A percentile compares a stretch with the other conserved stretches of the same genome.
These are phyloP conservation scores for Leucophora obtusa DNA, from an alignment of 2,888 invertebrate species.

Conservation along the genomic window DNA sequence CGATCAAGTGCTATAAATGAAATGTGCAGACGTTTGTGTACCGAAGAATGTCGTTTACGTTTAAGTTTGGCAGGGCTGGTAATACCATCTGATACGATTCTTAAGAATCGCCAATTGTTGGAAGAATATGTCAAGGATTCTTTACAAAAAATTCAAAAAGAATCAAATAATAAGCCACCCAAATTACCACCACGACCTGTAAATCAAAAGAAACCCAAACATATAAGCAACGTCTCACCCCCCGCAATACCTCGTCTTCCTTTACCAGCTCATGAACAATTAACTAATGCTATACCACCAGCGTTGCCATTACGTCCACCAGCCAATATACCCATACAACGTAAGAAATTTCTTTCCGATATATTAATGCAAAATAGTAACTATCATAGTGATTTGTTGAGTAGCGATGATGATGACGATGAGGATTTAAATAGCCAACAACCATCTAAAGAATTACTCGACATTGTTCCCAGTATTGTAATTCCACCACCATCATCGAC, in stretches of 20 bases:
- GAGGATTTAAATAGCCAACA: constrained; percentile 43
- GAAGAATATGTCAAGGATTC: constrained; percentile 59
- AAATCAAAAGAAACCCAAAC: not conserved
- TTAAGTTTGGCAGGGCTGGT: constrained; percentile 66
- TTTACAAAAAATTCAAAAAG: constrained; percentile 17
- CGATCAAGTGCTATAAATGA: constrained; percentile 70
- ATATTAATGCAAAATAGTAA: constrained; percentile 64
- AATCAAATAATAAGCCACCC: constrained; percentile 48
- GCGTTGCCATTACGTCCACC: constrained; percentile 57
- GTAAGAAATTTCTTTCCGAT: constrained; percentile 70
- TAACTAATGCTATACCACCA: not conserved
- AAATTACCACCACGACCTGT: constrained; percentile 54
- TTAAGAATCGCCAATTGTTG: constrained; percentile 48
- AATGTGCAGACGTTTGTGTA: constrained; percentile 75
- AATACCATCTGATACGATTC: constrained; percentile 40
- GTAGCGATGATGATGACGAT: constrained; percentile 61
- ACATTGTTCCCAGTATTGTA: constrained; percentile 47
- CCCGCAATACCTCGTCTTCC: not conserved
- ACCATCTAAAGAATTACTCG: constrained; percentile 45
- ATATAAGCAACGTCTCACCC: not conserved
- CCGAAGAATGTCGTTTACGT: constrained; percentile 71
- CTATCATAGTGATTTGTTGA: constrained; percentile 43
- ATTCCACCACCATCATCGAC: constrained; percentile 29
- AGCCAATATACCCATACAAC: constrained; percentile 68
- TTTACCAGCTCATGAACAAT: not conserved